Evolutionary conservation across 2,113 vertebrate genomes (phyloP), one percentile per base, ranked within the genome.

Genomic region (Forbesichthys agassizii): DNA sequence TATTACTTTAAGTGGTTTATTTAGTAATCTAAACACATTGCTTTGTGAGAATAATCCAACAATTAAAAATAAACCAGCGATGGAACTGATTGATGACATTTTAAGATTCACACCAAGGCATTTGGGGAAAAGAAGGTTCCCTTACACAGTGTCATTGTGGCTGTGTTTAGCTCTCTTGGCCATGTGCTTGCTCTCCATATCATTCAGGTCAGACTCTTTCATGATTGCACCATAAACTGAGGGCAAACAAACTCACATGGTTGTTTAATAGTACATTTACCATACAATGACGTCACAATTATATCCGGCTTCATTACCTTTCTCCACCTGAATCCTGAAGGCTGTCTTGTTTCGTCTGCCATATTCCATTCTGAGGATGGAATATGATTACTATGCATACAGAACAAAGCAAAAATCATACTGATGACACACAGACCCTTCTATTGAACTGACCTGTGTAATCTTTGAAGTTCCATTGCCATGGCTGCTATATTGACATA

Each of bases 261-360:
- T 27, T 27, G 27, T 27, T 27, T 27, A 27, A 27, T 27, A 27
- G 27, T 27, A 27, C 27, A 27, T 27, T 27, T 27, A 27, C 27
- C 27, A 60, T 51, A 48, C 8, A 4, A 3, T 11, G n/a, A 46
- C 47, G n/a, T 7, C 3, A 20, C 20, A 27, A 3, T 27, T 1
- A 10, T 16, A 47, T 55, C 47, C 46, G 14, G 11, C n/a, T 16
- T 4, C 82, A 80, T 75, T 81, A 98, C 97, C 94, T 94, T 95
- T 99, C 78, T 95, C 95, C 47, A 99, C 95, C 74, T 98, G 96
- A 82, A 98, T 96, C 89, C 94, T 93, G 83, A 98, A 99, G 18
- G 96, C 97, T 11, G 92, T 95, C 91, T 90, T 95, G 89, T 98
- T 99, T 83, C 96, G 94, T 79, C 96, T 84, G 58, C 97, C 96